phyloP scores from a whole-genome alignment of 2,113 vertebrate genomes.

The Campylomormyrus numenius region DNA sequence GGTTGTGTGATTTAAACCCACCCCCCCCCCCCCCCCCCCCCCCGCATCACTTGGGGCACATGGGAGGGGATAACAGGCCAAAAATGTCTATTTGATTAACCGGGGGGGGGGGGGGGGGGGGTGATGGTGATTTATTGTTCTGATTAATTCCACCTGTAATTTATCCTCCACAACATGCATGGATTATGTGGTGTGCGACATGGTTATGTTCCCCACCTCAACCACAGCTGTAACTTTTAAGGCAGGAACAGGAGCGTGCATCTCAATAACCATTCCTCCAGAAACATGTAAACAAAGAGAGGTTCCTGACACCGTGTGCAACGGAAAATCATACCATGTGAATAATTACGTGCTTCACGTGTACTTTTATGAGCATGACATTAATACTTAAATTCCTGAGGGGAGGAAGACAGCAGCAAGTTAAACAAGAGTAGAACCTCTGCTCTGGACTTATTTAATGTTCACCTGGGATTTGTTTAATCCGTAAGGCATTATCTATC shows the following conservation, averaged over 20 bases:
- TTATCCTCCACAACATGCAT: neutral
- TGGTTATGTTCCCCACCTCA: neutral
- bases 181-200: neutral
- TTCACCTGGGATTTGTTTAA: constrained; percentile 28
- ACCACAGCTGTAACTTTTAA: neutral
- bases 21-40: too few relatives aligned
- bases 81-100: too few relatives aligned
- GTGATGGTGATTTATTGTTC: neutral
- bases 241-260: neutral
- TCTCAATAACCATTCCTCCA: neutral
- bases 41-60: too few relatives aligned
- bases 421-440: neutral
- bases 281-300: neutral
- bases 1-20: too few relatives aligned
- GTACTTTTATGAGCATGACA: neutral
- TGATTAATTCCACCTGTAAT: neutral
- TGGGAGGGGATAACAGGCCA: too few relatives aligned
- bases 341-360: neutral
- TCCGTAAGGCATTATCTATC: constrained; percentile 12
- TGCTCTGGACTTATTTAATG: constrained; percentile 9
- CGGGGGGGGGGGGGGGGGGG: neutral
- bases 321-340: neutral
- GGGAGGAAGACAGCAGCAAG: neutral
- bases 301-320: neutral
- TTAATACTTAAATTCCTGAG: neutral